Base-by-base conservation (phyloP, 2,797 vertebrate species). In the Acipenser transmontanus region DNA sequence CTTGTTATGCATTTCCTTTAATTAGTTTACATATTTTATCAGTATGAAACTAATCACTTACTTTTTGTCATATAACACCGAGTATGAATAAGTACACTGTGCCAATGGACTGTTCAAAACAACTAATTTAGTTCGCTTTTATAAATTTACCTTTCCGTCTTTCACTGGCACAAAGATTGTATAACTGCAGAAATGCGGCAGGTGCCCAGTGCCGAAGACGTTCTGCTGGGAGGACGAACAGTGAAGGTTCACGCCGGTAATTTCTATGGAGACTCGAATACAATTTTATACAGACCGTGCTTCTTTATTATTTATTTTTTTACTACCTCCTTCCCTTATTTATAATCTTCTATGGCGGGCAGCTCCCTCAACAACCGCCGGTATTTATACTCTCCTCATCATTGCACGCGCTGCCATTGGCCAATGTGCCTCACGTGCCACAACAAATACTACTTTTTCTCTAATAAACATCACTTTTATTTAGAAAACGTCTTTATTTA, bases 301-400 rank as follows among this genome's bases (percentile, higher is more conserved):
- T 62, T 13, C 47, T 12, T n/a, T 7, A 62, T 47, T 60, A 60
- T 14, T 11, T 73, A 61, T 59, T 5, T 20, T 76, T 76, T 0
- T 11, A 57, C n/a, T 64, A 54, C 65, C 66, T 56, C 50, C 50
- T 56, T 56, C 50, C 59, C 66, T 1, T 67, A 66, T 49, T 78
- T 68, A 78, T 67, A 71, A 71, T 78, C 77, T 73, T 79, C 78
- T 60, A 80, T 67, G 73, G 73, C 80, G 69, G 73, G 59, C 72
- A 76, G 79, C 71, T 77, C 75, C 69, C 78, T 49, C 71, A 11
- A 74, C 70, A 78, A 78, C 81, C 62, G 75, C 76, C 76, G 69
- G 62, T 9, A 83, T 84, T 88, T 90, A 90, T 89, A 88, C 70
- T 59, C 74, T 61, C 59, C 54, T 68, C 66, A 72, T 66, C 65